These are phyloP conservation scores for Mus caroli DNA, from an alignment of 2,797 vertebrate species.

Conservation along the genomic window DNA sequence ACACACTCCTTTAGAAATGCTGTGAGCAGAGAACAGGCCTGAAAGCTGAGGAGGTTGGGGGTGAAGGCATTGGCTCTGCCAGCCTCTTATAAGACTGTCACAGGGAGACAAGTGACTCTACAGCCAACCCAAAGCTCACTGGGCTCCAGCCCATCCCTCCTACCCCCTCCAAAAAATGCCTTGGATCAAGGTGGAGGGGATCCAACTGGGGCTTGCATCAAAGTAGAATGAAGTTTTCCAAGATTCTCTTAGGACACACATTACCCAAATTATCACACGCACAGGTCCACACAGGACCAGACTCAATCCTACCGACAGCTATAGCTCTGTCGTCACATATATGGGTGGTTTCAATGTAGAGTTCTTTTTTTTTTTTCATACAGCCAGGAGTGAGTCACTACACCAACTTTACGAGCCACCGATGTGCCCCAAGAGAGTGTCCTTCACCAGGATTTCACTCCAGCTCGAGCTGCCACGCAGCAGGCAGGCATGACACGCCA, in stretches of 20 bases:
- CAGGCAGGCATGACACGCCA: slow-evolving; percentile 39
- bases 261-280: neutral
- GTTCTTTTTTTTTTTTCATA: neutral
- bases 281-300: rapidly evolving
- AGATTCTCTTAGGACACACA: neutral
- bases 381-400: neutral
- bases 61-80: neutral
- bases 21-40: neutral
- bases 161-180: neutral
- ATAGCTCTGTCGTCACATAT: neutral
- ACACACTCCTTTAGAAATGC: neutral
- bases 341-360: neutral
- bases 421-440: neutral
- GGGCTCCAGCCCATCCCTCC: neutral
- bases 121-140: neutral
- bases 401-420: neutral
- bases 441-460: neutral
- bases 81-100: neutral
- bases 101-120: neutral
- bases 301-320: neutral
- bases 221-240: neutral
- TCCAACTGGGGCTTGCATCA: neutral
- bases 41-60: neutral
- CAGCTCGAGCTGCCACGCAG: neutral
- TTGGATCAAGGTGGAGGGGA: neutral